Base-by-base conservation (phyloP, 2,113 vertebrate species). In the Sturnus vulgaris region DNA sequence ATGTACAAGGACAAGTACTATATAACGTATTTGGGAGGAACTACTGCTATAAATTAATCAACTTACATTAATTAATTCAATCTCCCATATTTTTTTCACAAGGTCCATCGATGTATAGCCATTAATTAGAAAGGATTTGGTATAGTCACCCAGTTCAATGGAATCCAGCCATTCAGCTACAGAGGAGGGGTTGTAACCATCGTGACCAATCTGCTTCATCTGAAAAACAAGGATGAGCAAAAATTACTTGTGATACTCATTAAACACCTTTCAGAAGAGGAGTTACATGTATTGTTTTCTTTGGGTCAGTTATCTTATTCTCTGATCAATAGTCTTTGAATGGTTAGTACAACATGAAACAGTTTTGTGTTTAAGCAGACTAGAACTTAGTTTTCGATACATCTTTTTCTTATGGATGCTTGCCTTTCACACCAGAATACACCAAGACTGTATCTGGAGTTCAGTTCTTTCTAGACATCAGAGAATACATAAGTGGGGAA, bases 41-140 rank as follows among this genome's bases (percentile, higher is more conserved):
- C 39, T 91, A 80, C 82, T 72, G 37, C 86, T n/a, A 71, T 63
- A 92, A 96, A 93, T 63, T 50, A 56, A 93, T 80, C 88, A 92
- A 98, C 99, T 99, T 97, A 99, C 99, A 65, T 99, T 99, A 96
- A 99, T 99, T 97, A 99, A 98, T 97, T 99, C 99, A 77, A 99
- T 99, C 93, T 99, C 99, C 99, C 99, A 99, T 97, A 99, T 99
- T 98, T 99, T 99, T 98, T 99, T 99, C 90, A 99, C 98, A 94
- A 99, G 98, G 96, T 99, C 99, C 99, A 99, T 99, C 88, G 99
- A 99, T 20, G 99, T 99, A 98, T 99, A 99, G 86, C 99, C 99
- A 55, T 99, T 99, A 96, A 99, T 98, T 89, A 99, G 99, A 97
- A 99, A 99, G 86, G 99, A 98, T 98, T 99, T 99, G 94, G 99